Evolutionary conservation across 2,888 invertebrate genomes (phyloP), one percentile per base, ranked within the genome.

Genomic region (Sceliomorpha sp.): DNA sequence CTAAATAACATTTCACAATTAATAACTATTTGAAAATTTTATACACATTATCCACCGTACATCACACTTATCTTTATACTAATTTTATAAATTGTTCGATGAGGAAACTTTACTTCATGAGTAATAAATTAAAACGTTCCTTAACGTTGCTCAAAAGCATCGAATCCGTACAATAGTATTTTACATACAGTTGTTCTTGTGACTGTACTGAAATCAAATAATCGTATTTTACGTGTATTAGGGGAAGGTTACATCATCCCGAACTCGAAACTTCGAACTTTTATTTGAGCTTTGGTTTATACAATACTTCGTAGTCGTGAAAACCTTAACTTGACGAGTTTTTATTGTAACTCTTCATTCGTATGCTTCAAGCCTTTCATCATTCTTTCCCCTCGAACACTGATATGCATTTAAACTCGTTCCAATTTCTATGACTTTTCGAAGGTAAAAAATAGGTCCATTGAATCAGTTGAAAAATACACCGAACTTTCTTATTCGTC

Each of bases 231-330:
- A 27, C n/a, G 27, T 8, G 27, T 8, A 10, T 31, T 10, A 6
- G 10, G 31, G 10, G 10, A 31, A 6, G 10, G 10, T 31, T 31
- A 31, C 31, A 31, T 10, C 3, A 9, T 9, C 2, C 9, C 10
- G 9, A 13, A 36, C 15, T 14, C 15, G 14, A n/a, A 2, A 12
- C 8, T 14, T 36, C 14, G 17, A 14, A 3, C 7, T 24, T 42
- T 42, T 42, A 44, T 29, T 66, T 66, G 58, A 66, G 58, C 64
- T 66, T 66, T 66, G 64, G 64, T 51, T 51, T 56, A 36, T 44
- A 31, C 56, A 64, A 66, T 66, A 66, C 64, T 66, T 45, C 9
- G 14, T 39, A 20, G 27, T 50, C 10, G n/a, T 32, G 29, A 45
- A 27, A 45, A 29, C 47, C 12, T 51, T 20, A 29, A 36, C 26